Conservation (phyloP, 1,140 invertebrate genomes). For the Drosophila pandora region DNA sequence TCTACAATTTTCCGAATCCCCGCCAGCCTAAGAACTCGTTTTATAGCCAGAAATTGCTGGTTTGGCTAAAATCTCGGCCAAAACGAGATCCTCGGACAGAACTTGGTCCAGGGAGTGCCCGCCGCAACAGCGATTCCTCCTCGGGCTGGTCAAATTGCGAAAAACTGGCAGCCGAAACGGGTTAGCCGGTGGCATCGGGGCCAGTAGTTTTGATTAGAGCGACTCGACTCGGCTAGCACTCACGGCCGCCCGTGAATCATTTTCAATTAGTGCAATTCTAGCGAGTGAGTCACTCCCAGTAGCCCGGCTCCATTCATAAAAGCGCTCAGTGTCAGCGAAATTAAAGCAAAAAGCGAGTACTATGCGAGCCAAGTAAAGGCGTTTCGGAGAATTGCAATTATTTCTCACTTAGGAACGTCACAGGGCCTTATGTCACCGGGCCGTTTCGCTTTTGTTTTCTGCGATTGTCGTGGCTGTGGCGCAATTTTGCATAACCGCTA, state of each 20-base stretch:
- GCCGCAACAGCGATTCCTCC: conserved; percentile 22
- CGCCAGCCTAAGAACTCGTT: conserved; percentile 35
- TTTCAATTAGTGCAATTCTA: conserved; percentile 75
- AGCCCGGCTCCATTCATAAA: conserved; percentile 62
- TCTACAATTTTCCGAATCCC: conserved; percentile 17
- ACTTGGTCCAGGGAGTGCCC: neutral
- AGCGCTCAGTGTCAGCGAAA: conserved; percentile 69
- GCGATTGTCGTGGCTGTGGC: conserved; percentile 2
- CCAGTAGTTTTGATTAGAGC: conserved; percentile 40
- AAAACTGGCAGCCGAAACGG: conserved; percentile 20
- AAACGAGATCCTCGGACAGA: conserved; percentile 23
- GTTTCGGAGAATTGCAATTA: conserved; percentile 41
- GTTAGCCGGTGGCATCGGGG: neutral
- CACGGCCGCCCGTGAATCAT: conserved; percentile 56
- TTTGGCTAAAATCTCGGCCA: conserved; percentile 43
- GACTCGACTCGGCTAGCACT: conserved; percentile 1
- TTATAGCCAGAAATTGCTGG: conserved; percentile 35
- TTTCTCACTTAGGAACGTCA: conserved; percentile 42
- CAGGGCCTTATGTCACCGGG: conserved; percentile 43
- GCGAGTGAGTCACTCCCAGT: conserved; percentile 31
- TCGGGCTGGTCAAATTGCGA: conserved; percentile 17
- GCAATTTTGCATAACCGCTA: conserved; percentile 40
- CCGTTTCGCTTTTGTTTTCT: conserved; percentile 12
- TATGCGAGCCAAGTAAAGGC: neutral
- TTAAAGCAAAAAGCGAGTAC: conserved; percentile 23